phyloP scores from a whole-genome alignment of 2,113 vertebrate genomes.

The Haemorhous mexicanus region DNA sequence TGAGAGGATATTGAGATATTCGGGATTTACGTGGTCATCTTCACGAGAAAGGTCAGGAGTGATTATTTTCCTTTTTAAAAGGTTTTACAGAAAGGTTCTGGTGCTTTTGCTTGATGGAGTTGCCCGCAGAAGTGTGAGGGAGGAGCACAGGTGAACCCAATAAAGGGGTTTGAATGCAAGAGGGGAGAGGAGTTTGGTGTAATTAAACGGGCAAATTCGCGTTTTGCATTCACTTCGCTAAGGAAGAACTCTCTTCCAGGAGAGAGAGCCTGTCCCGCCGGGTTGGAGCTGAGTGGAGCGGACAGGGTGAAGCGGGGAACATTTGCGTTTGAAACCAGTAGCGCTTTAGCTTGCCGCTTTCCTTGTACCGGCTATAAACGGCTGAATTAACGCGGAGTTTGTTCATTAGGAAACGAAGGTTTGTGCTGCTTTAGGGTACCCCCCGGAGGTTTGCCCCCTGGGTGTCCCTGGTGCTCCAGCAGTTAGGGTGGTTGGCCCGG shows the following conservation, averaged over 20 bases:
- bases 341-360: background rate
- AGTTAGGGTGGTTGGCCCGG: background rate
- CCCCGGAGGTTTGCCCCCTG: background rate
- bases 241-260: background rate
- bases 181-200: background rate
- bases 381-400: background rate
- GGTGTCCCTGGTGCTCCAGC: background rate
- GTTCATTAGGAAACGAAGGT: background rate
- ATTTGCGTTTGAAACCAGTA: background rate
- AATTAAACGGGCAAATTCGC: fast-evolving
- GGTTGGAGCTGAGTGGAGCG: background rate
- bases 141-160: background rate
- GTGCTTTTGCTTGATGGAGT: background rate
- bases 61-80: background rate
- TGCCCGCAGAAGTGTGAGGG: background rate
- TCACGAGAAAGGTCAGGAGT: background rate
- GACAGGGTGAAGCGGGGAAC: background rate
- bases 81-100: background rate
- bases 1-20: background rate
- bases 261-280: background rate
- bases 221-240: fast-evolving
- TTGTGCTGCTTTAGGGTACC: background rate
- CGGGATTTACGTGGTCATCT: background rate
- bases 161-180: too few relatives aligned
- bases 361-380: fast-evolving